Evolutionary conservation across 2,888 invertebrate genomes (phyloP), one percentile per base, ranked within the genome.

Genomic region (Cerastis leucographa): DNA sequence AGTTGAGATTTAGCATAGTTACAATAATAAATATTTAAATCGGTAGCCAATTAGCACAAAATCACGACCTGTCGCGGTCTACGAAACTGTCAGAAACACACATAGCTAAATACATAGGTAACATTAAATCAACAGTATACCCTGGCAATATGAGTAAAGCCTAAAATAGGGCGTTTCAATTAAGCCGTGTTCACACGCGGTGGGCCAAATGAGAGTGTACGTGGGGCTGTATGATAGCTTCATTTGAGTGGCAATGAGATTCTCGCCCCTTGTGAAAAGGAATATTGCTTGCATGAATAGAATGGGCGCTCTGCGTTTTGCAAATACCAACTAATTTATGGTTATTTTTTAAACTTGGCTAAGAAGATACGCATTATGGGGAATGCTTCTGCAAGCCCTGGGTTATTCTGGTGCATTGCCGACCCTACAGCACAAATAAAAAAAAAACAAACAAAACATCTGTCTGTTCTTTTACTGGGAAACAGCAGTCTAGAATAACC

Each of bases 111-210:
- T n/a, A 35, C 3, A 19, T 25, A 19, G 5, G 9, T 2, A 2
- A 56, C 56, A 65, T 56, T 12, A 54, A 64, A 71, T 49, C 42
- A 9, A 68, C 40, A 68, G n/a, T 62, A 64, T 56, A 61, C 19
- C 64, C 35, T 17, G 14, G 25, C 49, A 49, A 49, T 61, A 61
- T 46, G 12, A 17, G 11, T 29, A 19, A 25, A 49, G 22, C 35
- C 35, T 49, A 46, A 59, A 56, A 69, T 69, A 66, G 40, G 51
- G 42, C 35, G 68, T 71, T 82, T 51, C 73, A 84, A 83, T 83
- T 73, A 83, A 74, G 49, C 61, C 61, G 5, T 80, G 65, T 80
- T 84, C 71, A 70, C 65, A 75, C 40, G 71, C 25, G 71, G 49
- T 54, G 42, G 4, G 4, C 59, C 40, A 29, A 49, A 84, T 59